Conservation (phyloP, 2,113 vertebrate genomes). For the Oenanthe oenanthe region DNA sequence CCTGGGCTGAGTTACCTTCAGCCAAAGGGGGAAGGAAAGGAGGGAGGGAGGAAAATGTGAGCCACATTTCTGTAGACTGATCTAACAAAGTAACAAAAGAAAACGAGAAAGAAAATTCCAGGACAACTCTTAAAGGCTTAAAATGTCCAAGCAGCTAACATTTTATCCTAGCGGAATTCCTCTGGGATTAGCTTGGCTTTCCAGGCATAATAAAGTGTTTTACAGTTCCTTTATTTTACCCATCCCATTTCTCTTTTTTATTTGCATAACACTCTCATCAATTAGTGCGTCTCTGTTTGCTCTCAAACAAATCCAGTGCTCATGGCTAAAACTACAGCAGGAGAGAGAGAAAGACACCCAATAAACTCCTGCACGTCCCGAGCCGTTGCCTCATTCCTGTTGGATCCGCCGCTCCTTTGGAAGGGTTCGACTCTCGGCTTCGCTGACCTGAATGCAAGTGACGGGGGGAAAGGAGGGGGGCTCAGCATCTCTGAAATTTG, state of each 20-base stretch:
- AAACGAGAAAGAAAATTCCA: constrained; percentile 59
- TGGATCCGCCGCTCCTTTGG: background rate
- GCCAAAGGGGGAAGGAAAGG: background rate
- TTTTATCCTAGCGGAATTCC: constrained; percentile 63
- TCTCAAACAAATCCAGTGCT: constrained; percentile 54
- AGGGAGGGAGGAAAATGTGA: background rate
- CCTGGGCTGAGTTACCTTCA: background rate
- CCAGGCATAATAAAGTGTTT: constrained; percentile 63
- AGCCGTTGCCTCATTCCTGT: background rate
- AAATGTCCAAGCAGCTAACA: constrained; percentile 68
- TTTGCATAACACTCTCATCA: constrained; percentile 49
- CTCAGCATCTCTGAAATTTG: constrained; percentile 26
- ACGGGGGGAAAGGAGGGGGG: background rate
- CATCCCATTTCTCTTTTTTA: constrained; percentile 56
- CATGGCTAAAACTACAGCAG: background rate
- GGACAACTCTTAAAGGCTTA: constrained; percentile 67
- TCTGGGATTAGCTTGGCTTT: constrained; percentile 70
- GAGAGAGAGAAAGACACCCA: background rate
- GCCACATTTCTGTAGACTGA: constrained; percentile 15
- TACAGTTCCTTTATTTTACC: constrained; percentile 55
- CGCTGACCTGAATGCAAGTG: constrained; percentile 26
- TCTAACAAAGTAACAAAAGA: constrained; percentile 39
- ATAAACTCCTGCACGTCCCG: background rate
- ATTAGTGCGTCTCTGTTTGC: constrained; percentile 57
- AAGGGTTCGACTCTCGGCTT: background rate